Evolutionary conservation across 2,888 invertebrate genomes (phyloP).

Genomic region (Nasonia oneida): DNA sequence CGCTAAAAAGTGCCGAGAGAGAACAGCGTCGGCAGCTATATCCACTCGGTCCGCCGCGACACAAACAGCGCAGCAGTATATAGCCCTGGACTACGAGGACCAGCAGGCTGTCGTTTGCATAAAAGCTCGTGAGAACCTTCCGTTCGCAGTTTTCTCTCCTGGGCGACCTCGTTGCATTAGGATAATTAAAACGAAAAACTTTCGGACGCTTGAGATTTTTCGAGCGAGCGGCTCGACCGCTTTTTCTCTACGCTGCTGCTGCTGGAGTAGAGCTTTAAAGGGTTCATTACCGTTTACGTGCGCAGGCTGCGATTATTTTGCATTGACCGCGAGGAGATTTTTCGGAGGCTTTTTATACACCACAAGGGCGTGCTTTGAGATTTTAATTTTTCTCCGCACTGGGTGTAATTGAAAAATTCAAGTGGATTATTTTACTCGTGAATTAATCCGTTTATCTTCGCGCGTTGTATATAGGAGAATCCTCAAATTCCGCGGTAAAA

Average conservation of each 20-base stretch:
- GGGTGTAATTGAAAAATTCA: constrained; percentile 28
- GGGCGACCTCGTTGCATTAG: constrained; percentile 35
- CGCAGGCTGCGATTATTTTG: constrained; percentile 16
- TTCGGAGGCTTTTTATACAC: background rate
- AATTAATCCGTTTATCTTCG: background rate
- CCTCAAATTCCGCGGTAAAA: too few species aligned
- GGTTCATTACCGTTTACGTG: constrained; percentile 40
- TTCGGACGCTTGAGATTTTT: constrained; percentile 40
- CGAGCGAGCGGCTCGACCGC: constrained; percentile 18
- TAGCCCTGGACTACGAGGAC: background rate
- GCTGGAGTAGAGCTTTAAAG: background rate
- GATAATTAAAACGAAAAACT: constrained; percentile 55
- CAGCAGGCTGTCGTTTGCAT: constrained; percentile 55
- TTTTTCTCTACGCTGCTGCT: background rate
- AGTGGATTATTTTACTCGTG: background rate
- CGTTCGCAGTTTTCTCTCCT: constrained; percentile 18
- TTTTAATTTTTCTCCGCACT: constrained; percentile 2
- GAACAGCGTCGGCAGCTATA: background rate
- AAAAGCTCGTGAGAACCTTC: constrained; percentile 35
- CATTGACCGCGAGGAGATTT: background rate
- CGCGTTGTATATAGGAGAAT: background rate
- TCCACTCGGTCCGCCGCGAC: background rate
- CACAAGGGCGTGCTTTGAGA: background rate
- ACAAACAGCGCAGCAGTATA: background rate
- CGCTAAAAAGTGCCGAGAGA: background rate